Conservation (phyloP, 2,888 invertebrate species). For the Drosophila kambysellisi region DNA sequence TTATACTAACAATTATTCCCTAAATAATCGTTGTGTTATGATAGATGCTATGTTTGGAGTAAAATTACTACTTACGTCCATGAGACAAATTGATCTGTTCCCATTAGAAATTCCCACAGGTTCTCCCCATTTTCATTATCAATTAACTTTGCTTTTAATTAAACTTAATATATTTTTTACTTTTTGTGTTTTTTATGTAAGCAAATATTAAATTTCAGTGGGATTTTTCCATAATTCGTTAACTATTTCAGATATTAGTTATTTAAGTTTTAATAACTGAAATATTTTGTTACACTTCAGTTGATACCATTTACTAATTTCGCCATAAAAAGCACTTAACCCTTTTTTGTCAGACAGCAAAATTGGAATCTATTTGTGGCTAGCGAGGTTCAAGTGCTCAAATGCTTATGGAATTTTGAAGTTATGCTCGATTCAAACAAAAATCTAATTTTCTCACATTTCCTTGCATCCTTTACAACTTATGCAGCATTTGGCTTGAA, state of each 20-base stretch:
- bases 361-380: neutral
- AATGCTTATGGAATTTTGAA: neutral
- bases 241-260: neutral
- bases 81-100: neutral
- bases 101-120: neutral
- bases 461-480: neutral
- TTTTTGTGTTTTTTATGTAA: neutral
- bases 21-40: neutral
- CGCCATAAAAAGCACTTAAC: too few relatives aligned
- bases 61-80: neutral
- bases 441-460: neutral
- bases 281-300: neutral
- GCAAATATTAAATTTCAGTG: neutral
- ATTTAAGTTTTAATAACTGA: neutral
- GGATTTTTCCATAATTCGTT: neutral
- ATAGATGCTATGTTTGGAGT: neutral
- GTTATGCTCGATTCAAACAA: neutral
- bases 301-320: neutral
- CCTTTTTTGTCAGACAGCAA: neutral
- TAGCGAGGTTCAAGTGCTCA: neutral
- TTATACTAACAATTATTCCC: neutral
- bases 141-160: neutral
- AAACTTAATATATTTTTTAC: neutral
- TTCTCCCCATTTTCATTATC: neutral
- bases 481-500: constrained; percentile 15